These are phyloP conservation scores for Craniophora ligustri DNA, from an alignment of 2,888 invertebrate species.

Conservation along the genomic window DNA sequence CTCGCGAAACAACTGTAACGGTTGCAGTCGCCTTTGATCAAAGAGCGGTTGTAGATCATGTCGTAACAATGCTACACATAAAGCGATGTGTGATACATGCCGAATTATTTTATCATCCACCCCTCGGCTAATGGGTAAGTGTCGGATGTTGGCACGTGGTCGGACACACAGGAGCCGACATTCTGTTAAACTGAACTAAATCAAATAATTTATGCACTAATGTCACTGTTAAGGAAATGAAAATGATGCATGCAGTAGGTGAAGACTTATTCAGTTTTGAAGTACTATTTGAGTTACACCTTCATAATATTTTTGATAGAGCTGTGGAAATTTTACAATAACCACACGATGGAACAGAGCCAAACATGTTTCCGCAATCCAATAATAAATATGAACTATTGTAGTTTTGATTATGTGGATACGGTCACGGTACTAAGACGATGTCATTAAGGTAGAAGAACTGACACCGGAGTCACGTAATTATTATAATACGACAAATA, in stretches of 20 bases:
- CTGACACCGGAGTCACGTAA: conserved; percentile 17
- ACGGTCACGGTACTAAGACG: conserved; percentile 8
- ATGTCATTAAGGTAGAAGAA: conserved; percentile 29
- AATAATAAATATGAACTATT: conserved; percentile 65
- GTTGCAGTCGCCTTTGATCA: conserved; percentile 77
- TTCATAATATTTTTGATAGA: conserved; percentile 59
- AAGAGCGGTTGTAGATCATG: conserved; percentile 75
- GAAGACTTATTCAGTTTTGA: conserved; percentile 6
- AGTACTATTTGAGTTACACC: conserved; percentile 24
- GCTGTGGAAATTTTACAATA: conserved; percentile 57
- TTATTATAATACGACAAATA: conserved; percentile 44
- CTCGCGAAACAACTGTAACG: conserved; percentile 82
- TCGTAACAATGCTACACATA: conserved; percentile 67
- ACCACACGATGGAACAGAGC: conserved; percentile 61
- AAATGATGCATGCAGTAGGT: conserved; percentile 24
- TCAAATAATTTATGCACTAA: conserved; percentile 43
- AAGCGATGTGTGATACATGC: conserved; percentile 64
- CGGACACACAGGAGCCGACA: conserved; percentile 35
- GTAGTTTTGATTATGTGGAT: conserved; percentile 53
- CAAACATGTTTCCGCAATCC: conserved; percentile 64
- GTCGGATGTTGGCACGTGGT: conserved; percentile 52
- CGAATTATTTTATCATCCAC: conserved; percentile 68
- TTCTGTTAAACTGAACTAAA: conserved; percentile 47
- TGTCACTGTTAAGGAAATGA: conserved; percentile 41
- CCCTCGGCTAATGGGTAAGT: conserved; percentile 49